A percentile compares a stretch with the other conserved stretches of the same genome.
These are phyloP conservation scores for Aphaenogaster ashmeadi DNA, from an alignment of 1,140 invertebrate species.

Conservation along the genomic window DNA sequence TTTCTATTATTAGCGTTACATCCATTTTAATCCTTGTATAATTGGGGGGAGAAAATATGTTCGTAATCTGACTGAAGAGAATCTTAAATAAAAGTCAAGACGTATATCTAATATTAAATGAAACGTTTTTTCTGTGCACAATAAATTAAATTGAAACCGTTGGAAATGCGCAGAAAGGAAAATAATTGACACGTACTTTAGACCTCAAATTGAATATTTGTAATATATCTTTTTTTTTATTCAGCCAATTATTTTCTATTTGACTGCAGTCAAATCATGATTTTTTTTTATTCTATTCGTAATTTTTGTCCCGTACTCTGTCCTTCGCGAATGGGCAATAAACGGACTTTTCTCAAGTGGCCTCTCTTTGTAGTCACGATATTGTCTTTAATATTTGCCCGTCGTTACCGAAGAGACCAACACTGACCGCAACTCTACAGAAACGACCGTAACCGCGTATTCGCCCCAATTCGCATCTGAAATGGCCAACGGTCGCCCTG, in stretches of 20 bases:
- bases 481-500: constrained; percentile 6
- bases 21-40: neutral
- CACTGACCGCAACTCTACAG: neutral
- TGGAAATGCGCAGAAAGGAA: neutral
- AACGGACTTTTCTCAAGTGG: neutral
- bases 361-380: neutral
- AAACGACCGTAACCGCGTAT: neutral
- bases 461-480: constrained; percentile 32
- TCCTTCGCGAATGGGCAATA: neutral
- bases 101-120: neutral
- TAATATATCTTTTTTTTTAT: neutral
- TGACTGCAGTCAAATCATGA: no score
- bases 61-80: no score
- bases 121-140: neutral
- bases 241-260: neutral
- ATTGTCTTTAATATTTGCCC: neutral
- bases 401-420: neutral
- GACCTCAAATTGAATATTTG: neutral
- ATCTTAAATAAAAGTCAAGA: neutral
- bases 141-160: neutral
- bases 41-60: neutral
- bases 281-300: neutral
- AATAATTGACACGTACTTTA: neutral
- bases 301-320: neutral
- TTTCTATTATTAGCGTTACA: neutral